phyloP scores from a whole-genome alignment of 2,888 invertebrate species.

The Epirrita christyi region DNA sequence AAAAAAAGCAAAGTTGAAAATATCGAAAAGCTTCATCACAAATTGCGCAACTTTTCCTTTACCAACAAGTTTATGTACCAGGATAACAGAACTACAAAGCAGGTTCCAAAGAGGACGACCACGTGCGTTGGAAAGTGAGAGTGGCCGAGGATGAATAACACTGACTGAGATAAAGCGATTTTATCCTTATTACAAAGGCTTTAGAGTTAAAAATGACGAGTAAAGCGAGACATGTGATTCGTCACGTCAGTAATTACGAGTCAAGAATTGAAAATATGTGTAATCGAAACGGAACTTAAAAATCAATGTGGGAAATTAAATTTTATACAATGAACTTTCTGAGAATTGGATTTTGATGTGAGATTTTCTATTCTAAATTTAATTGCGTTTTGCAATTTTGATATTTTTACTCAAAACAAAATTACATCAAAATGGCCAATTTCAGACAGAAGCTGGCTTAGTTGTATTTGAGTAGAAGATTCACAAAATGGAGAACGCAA shows the following conservation, averaged over 20 bases:
- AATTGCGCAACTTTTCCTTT: slow-evolving; percentile 22
- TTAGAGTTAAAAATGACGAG: slow-evolving; percentile 11
- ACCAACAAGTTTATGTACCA: slow-evolving; percentile 30
- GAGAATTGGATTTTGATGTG: neutral
- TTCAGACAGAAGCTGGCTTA: too few species aligned
- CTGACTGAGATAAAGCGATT: neutral
- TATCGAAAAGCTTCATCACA: slow-evolving; percentile 6
- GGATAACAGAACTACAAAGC: slow-evolving; percentile 34
- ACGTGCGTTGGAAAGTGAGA: slow-evolving; percentile 44
- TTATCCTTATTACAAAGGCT: neutral
- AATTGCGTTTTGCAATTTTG: too few species aligned
- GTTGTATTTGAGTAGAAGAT: too few species aligned
- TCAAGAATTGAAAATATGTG: slow-evolving; percentile 21
- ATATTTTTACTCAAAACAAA: too few species aligned
- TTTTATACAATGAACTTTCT: neutral
- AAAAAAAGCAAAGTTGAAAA: slow-evolving; percentile 4
- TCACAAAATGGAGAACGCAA: too few species aligned
- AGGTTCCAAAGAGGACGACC: slow-evolving; percentile 34
- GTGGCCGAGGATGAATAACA: slow-evolving; percentile 36
- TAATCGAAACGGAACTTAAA: slow-evolving; percentile 25
- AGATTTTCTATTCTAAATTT: too few species aligned
- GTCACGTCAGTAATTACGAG: slow-evolving; percentile 25
- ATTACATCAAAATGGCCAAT: too few species aligned
- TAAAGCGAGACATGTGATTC: slow-evolving; percentile 9
- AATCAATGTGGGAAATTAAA: neutral